A percentile compares a stretch with the other conserved stretches of the same genome.
These are phyloP conservation scores for Ctenosaura bakeri DNA, from an alignment of 2,797 vertebrate species.

Conservation along the genomic window DNA sequence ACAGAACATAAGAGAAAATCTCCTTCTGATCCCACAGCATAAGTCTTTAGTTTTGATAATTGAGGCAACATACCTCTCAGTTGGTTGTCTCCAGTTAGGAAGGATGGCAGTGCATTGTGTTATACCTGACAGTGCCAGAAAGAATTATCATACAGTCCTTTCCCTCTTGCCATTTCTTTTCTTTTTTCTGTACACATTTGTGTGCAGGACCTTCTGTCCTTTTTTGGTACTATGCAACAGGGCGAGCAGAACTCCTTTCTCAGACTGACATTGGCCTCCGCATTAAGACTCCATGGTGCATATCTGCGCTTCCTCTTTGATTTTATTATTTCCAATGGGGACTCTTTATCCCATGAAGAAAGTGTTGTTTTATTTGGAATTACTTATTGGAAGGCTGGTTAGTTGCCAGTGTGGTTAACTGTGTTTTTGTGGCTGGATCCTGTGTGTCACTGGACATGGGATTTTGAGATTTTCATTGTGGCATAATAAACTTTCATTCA, in stretches of 20 bases:
- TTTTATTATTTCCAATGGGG: not conserved
- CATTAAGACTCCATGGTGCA: not conserved
- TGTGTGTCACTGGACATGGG: not conserved
- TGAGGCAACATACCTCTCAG: not conserved
- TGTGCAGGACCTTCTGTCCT: not conserved
- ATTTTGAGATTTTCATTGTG: not conserved
- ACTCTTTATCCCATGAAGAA: not conserved
- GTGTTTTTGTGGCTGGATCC: not conserved
- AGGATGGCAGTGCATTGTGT: not conserved
- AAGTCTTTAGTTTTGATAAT: not conserved
- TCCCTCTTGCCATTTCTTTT: not conserved
- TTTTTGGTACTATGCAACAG: not conserved
- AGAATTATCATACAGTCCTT: not conserved
- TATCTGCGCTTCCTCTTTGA: not conserved
- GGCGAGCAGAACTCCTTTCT: not conserved
- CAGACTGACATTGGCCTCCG: not conserved
- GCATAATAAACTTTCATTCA: conserved; percentile 1
- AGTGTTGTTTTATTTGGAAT: conserved; percentile 1
- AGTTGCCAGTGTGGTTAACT: not conserved
- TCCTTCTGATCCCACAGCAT: not conserved
- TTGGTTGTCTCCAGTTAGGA: not conserved
- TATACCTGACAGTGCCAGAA: not conserved
- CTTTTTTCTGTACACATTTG: not conserved
- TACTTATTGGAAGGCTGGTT: not conserved
- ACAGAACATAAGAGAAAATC: not conserved